Evolutionary conservation across 2,888 invertebrate species (phyloP), one percentile per base, ranked within the genome.

Genomic region (Diarsia brunnea): DNA sequence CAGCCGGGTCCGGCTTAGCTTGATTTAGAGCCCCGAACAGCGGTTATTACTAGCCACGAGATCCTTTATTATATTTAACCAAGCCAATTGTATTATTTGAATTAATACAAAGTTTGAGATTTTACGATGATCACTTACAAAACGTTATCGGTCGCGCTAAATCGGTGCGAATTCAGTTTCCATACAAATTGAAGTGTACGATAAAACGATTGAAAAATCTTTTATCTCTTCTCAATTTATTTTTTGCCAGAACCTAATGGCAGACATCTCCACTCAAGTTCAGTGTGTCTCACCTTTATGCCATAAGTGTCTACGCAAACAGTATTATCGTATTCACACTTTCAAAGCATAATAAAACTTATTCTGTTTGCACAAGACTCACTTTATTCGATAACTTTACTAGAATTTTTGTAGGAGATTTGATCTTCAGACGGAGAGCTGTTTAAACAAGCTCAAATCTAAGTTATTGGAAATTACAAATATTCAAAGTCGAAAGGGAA

Each of bases 311-410:
- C 21, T 58, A 27, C 4, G 19, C 58, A 76, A 49, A 69, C 43
- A 60, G 38, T 47, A 24, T 61, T 60, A 60, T 60, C 66, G 4
- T 27, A 60, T 31, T 64, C 16, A 12, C 38, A 60, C 51, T 74
- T 74, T 67, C n/a, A 31, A 61, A 47, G 21, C 38, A 58, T 51
- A 14, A 31, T 63, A 49, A 63, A 43, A 53, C 53, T 53, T 68
- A 60, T 82, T 47, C 31, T n/a, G 31, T 82, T 77, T 24, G 45
- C 38, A 45, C 3, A 68, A 65, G 16, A 8, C 24, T 65, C 24
- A 24, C 10, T 60, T 65, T 79, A 55, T 65, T 60, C 51, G 49
- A 63, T 27, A 77, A 67, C n/a, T 75, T 81, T n/a, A 14, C 38
- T n/a, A 3, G 7, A 16, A 68, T 38, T 45, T 60, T 49, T 10